phyloP scores from a whole-genome alignment of 2,797 vertebrate genomes.

The Chelmon rostratus region DNA sequence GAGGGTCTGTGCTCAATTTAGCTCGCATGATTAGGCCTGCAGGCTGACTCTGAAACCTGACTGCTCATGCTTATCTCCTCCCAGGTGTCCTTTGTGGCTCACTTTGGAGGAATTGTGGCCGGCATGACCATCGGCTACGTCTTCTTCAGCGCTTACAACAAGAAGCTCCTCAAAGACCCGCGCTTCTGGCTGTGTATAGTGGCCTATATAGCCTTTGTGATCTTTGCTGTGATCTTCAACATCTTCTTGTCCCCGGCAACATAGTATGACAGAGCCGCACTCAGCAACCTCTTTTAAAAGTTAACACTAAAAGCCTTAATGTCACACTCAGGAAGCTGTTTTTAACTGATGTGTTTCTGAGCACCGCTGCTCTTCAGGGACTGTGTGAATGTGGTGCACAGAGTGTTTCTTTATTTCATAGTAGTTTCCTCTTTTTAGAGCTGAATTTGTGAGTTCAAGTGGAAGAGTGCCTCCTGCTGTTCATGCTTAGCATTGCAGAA shows the following conservation, averaged over 20 bases:
- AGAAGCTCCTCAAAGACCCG: conserved; percentile 90
- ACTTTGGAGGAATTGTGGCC: conserved; percentile 91
- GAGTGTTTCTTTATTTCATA: neutral
- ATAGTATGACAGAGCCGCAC: conserved; percentile 23
- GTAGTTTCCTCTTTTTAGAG: neutral
- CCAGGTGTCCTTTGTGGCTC: conserved; percentile 95
- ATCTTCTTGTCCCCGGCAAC: conserved; percentile 89
- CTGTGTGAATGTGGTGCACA: neutral
- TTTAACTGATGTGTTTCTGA: conserved; percentile 29
- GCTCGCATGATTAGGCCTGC: neutral
- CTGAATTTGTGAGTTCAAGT: conserved; percentile 1
- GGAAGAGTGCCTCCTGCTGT: conserved; percentile 36
- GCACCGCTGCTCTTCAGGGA: conserved; percentile 29
- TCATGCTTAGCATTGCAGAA: conserved; percentile 19
- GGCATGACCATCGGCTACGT: conserved; percentile 94
- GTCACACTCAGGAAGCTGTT: conserved; percentile 43
- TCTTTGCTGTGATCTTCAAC: conserved; percentile 91
- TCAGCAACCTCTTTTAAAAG: neutral
- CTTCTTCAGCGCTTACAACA: conserved; percentile 92
- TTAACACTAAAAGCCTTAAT: conserved; percentile 32
- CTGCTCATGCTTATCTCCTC: neutral
- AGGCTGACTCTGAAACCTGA: conserved; percentile 9
- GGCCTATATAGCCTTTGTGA: conserved; percentile 84
- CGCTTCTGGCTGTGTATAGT: conserved; percentile 92
- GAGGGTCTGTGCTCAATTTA: neutral